Evolutionary conservation across 2,797 vertebrate genomes (phyloP), one percentile per base, ranked within the genome.

Genomic region (Tympanoctomys barrerae): DNA sequence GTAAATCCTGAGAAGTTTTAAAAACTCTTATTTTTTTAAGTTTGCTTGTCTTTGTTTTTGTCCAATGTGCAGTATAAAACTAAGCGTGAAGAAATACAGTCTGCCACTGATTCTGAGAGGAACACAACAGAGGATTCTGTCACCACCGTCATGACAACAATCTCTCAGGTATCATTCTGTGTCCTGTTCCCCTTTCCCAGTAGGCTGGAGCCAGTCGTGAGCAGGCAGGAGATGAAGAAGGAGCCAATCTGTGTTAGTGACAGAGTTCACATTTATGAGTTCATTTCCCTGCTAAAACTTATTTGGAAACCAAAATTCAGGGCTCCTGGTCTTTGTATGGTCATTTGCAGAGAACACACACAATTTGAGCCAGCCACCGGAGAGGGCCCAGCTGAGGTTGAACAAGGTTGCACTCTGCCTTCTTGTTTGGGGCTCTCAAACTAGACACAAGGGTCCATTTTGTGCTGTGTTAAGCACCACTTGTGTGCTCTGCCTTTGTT

Each of bases 21-120:
- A 92, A 90, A 85, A n/a, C 2, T 79, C 8, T 36, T 5, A 31
- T 62, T 64, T n/a, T n/a, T 75, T 57, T 62, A 57, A 75, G 33
- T 85, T 57, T 79, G 36, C 36, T 62, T 57, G 57, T 39, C 79
- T 2, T 42, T 95, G 64, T 24, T 61, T 19, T 0, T 42, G 52
- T 93, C 93, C 93, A 22, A 90, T 39, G 86, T 98, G 31, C 96
- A 99, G 99, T 99, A 99, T 98, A 99, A 99, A 98, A 99, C 99
- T 49, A 99, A 98, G 77, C 99, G 99, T 96, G 99, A 99, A 98
- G 99, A 99, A 98, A 80, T 99, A 96, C 97, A 97, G 80, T 75
- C 95, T 89, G 1, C 90, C 77, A 93, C 54, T 1, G 97, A 96
- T 54, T 19, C 94, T 68, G 77, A 86, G 42, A 96, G 61, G 81